Conservation (phyloP, 2,888 invertebrate genomes). For the Strigamia crassipes region DNA sequence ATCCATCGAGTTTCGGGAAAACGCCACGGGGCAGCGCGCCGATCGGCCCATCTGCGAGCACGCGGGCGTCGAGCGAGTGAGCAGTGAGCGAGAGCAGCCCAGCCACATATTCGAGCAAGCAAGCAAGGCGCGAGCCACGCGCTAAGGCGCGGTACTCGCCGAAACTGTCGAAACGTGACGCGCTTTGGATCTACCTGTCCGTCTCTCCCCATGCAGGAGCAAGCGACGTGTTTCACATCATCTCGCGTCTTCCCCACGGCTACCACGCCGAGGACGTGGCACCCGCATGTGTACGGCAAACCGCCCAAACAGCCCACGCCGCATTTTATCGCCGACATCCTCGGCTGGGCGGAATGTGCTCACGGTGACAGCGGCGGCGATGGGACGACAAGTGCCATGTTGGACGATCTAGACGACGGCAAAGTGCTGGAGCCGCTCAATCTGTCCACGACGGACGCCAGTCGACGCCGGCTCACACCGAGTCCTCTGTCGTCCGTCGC, state of each 20-base stretch:
- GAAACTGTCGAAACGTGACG: neutral
- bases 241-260: slow-evolving; percentile 42
- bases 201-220: slow-evolving; percentile 45
- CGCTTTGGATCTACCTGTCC: neutral
- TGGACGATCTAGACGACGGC: slow-evolving; percentile 13
- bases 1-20: neutral
- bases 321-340: slow-evolving; percentile 83
- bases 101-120: slow-evolving; percentile 27
- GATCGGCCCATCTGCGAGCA: slow-evolving; percentile 26
- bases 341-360: slow-evolving; percentile 65
- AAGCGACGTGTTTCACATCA: slow-evolving; percentile 38
- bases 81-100: no score
- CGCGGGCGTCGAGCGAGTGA: slow-evolving; percentile 23
- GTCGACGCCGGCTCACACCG: slow-evolving; percentile 32
- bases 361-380: neutral
- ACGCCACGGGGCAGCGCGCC: slow-evolving; percentile 38
- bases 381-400: slow-evolving; percentile 11
- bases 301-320: slow-evolving; percentile 82
- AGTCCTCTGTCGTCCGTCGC: neutral
- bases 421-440: slow-evolving; percentile 45
- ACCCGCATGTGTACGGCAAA: slow-evolving; percentile 84
- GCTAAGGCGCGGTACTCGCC: neutral
- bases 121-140: slow-evolving; percentile 38
- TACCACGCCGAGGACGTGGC: slow-evolving; percentile 68
- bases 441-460: slow-evolving; percentile 44